Conservation (phyloP, 2,888 invertebrate genomes). For the Dicroscelio sp. region DNA sequence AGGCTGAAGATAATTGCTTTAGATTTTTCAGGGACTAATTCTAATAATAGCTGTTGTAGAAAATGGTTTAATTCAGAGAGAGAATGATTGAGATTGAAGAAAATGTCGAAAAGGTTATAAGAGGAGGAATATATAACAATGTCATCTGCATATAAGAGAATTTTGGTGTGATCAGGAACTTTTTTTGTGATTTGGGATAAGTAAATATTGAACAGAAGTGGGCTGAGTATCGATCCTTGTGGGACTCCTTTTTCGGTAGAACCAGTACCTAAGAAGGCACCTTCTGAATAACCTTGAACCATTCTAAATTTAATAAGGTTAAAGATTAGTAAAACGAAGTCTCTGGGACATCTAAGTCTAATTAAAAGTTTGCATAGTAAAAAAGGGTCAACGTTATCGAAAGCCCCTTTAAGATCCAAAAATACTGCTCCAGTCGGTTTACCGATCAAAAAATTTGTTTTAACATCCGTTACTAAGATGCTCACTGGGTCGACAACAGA, state of each 20-base stretch:
- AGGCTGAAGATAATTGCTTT: not conserved
- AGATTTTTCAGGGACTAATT: not conserved
- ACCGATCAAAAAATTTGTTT: not conserved
- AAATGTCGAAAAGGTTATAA: not conserved
- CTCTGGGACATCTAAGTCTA: not conserved
- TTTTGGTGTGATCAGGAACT: not conserved
- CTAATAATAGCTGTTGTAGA: not conserved
- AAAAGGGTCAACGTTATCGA: conserved; percentile 33
- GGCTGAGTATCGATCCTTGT: conserved; percentile 16
- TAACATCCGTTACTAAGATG: not conserved
- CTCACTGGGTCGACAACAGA: not conserved
- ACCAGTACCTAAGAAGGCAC: not conserved
- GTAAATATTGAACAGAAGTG: conserved; percentile 25
- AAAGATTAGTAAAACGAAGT: not conserved
- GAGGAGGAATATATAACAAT: not conserved
- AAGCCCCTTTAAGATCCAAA: conserved; percentile 29
- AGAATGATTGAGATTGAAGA: not conserved
- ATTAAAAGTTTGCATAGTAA: not conserved
- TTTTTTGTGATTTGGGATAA: not conserved
- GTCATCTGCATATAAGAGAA: conserved; percentile 24
- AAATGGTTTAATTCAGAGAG: not conserved
- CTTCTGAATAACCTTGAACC: not conserved
- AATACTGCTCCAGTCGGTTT: not conserved
- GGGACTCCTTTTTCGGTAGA: not conserved
- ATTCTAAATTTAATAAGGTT: conserved; percentile 18